These are phyloP conservation scores for Ascidia mentula DNA, from an alignment of 23 tunicate genomes.

Conservation along the genomic window DNA sequence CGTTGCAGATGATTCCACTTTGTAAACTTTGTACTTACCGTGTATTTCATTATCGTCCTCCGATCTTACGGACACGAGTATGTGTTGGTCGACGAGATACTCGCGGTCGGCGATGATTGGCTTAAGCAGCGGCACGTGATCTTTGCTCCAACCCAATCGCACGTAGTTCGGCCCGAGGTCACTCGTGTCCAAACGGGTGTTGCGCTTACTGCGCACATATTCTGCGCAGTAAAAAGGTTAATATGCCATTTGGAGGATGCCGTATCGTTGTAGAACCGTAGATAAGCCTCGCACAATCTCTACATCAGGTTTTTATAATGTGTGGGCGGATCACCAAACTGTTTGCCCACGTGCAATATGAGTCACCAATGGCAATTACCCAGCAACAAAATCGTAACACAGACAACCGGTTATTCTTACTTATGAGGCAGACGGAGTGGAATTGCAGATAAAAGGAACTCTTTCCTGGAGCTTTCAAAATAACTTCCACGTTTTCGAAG, in stretches of 20 bases:
- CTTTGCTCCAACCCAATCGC: conserved; percentile 47
- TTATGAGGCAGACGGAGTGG: conserved; percentile 62
- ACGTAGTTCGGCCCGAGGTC: conserved; percentile 40
- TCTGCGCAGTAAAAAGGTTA: conserved; percentile 15
- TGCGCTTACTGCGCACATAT: conserved; percentile 39
- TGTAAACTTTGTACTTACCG: too few relatives aligned
- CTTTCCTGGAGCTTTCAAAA: conserved; percentile 69
- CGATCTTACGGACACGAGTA: conserved; percentile 49
- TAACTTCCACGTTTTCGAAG: conserved; percentile 58
- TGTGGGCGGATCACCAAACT: too few relatives aligned
- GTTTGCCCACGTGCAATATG: too few relatives aligned
- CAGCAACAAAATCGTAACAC: too few relatives aligned
- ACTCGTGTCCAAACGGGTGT: conserved; percentile 29
- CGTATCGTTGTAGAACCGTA: too few relatives aligned
- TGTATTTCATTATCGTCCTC: conserved; percentile 79
- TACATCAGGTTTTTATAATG: too few relatives aligned
- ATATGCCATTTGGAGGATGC: not conserved
- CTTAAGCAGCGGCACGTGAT: conserved; percentile 29
- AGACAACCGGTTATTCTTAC: too few relatives aligned
- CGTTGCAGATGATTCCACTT: too few relatives aligned
- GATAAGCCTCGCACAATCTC: too few relatives aligned
- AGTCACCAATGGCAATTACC: too few relatives aligned
- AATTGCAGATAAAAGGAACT: conserved; percentile 62
- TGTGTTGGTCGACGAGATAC: conserved; percentile 86
- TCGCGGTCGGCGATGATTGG: conserved; percentile 88